Evolutionary conservation across 2,888 invertebrate genomes (phyloP), one percentile per base, ranked within the genome.

Genomic region (Ormyrus thymus): DNA sequence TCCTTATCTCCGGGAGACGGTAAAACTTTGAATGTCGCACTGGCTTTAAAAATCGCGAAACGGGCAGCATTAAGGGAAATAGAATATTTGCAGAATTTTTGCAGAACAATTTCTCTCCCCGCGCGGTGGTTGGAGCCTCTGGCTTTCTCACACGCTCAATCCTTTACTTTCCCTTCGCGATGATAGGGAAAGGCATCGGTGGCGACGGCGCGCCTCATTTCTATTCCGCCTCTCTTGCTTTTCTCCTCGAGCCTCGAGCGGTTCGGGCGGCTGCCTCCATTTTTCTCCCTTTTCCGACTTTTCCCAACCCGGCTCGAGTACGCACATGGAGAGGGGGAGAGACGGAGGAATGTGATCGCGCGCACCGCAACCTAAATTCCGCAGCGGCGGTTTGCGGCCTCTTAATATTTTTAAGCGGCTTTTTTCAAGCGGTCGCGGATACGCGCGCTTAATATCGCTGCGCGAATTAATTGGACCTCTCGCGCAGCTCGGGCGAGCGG

Each of bases 341-440:
- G 29, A 59, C 8, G 66, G 59, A 75, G 55, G 10, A 48, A 43
- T 55, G 80, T 83, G 83, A 82, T 83, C 81, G 81, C 84, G 83
- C 83, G 79, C 59, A 81, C 82, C 82, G 76, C 81, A 82, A 82
- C 82, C 83, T 81, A 81, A 79, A 83, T 79, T 74, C 70, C 29
- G 29, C 29, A 29, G 29, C 70, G 75, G 64, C 59, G 76, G 81
- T 78, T 69, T 78, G 81, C 53, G 83, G 83, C 81, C 83, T 83
- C 84, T 84, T 86, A 84, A 84, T 85, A 84, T 85, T 86, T 86
- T 85, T 85, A 62, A 29, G 29, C 78, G 13, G 70, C 69, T 59
- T 65, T 10, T 8, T 11, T 29, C 29, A 29, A 29, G 29, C 29
- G 29, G 29, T 4, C 29, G 29, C 56, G 43, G 4, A 6, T 51